Base-by-base conservation (phyloP, 2,797 vertebrate species). In the Anas bahamensis region DNA sequence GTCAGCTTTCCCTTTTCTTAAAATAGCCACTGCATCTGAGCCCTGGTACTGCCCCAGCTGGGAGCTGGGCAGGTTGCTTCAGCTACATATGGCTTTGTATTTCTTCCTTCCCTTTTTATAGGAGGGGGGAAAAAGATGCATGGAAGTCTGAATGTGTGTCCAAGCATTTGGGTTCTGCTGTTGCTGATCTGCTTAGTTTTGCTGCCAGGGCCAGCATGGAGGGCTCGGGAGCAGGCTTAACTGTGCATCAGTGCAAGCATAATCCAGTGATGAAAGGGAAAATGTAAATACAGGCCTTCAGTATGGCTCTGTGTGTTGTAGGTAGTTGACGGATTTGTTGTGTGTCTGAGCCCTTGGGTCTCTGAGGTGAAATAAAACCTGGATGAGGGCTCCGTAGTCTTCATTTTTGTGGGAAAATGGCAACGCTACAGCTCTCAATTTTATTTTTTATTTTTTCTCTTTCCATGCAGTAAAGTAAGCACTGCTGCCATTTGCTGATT, bases 211-310 rank as follows among this genome's bases (percentile, higher is more conserved):
- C 17, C 10, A 19, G 10, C 16, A 9, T 6, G 17, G 13, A 7
- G 14, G 29, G 24, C 48, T 86, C 5, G 13, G 73, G 19, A 48
- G 57, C 52, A 79, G 37, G 13, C 48, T 37, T 48, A 82, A 35
- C 53, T 10, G 17, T 11, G 3, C 37, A 6, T 44, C 0, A 0
- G 39, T 71, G 35, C 26, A 24, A 57, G 48, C 48, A 22, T 0
- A 1, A 35, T 61, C 22, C n/a, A 10, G 46, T 17, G 31, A 33
- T 68, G 41, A 74, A 82, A 46, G 2, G 14, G 13, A 66, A 92
- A 13, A 17, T 0, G 1, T 18, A 48, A 68, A 17, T 80, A 26
- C 13, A 33, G 35, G 18, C 26, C 17, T 63, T n/a, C 12, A 4
- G 8, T 23, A 28, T 33, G 23, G 39, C 48, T 60, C 31, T 57